Evolutionary conservation across 1,140 invertebrate genomes (phyloP).

Genomic region (Drosophila burlai): DNA sequence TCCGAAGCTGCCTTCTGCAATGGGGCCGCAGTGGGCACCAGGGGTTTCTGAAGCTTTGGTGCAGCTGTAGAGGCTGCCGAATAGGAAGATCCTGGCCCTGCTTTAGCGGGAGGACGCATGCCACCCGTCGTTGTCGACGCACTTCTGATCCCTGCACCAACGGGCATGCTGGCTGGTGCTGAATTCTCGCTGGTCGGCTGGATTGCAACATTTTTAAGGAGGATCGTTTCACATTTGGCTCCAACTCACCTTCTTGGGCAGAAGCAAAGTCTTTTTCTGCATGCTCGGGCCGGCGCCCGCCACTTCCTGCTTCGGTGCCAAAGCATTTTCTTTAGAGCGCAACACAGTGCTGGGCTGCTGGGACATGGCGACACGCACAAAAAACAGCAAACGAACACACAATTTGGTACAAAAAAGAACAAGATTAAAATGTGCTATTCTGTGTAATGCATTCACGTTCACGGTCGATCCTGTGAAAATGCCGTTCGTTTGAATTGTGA

Average conservation of each 20-base stretch:
- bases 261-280: conserved; percentile 61
- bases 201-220: background rate
- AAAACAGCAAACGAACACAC: conserved; percentile 11
- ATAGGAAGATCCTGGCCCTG: background rate
- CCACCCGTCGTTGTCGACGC: background rate
- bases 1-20: conserved; percentile 17
- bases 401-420: conserved; percentile 16
- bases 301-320: conserved; percentile 29
- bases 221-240: background rate
- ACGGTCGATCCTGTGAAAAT: conserved; percentile 53
- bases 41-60: conserved; percentile 24
- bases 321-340: conserved; percentile 61
- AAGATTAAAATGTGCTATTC: conserved; percentile 24
- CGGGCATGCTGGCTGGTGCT: conserved; percentile 5
- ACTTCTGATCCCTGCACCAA: conserved; percentile 1
- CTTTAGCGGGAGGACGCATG: conserved; percentile 10
- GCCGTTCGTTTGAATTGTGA: conserved; percentile 76
- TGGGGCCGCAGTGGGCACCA: conserved; percentile 5
- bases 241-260: conserved; percentile 55
- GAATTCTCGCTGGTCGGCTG: conserved; percentile 55
- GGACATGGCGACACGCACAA: conserved; percentile 57
- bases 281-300: conserved; percentile 13
- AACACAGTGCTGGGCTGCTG: conserved; percentile 57
- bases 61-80: background rate
- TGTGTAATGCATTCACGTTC: conserved; percentile 2